Percentiles rank a stretch among this genome's conserved stretches.
phyloP scores from a whole-genome alignment of 2,888 invertebrate genomes.

The Unio delphinus region DNA sequence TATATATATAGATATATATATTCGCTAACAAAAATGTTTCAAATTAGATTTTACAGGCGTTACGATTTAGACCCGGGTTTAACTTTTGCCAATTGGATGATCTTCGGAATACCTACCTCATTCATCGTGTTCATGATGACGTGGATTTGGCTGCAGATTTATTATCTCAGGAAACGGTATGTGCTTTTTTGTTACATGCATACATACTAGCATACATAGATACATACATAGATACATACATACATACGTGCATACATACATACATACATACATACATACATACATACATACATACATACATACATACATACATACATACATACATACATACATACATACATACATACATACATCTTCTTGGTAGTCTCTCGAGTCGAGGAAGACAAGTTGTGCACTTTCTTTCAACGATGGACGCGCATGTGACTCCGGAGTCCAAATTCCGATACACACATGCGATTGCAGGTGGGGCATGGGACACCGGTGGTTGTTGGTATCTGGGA shows the following conservation, averaged over 20 bases:
- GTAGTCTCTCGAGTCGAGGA: too few relatives aligned
- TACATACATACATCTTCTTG: not conserved
- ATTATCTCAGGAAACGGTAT: constrained; percentile 30
- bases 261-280: not conserved
- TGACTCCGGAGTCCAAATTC: too few relatives aligned
- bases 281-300: too few relatives aligned
- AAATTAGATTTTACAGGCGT: constrained; percentile 19
- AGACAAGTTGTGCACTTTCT: too few relatives aligned
- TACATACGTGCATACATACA: not conserved
- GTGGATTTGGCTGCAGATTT: constrained; percentile 64
- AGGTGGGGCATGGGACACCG: too few relatives aligned
- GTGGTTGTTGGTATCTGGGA: too few relatives aligned
- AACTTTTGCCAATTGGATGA: constrained; percentile 62
- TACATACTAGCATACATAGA: not conserved
- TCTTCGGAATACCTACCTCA: constrained; percentile 60
- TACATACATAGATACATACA: not conserved
- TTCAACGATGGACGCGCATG: too few relatives aligned
- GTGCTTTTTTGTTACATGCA: constrained; percentile 1
- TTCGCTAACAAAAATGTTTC: not conserved
- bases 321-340: too few relatives aligned
- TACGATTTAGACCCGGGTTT: constrained; percentile 42
- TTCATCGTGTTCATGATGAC: constrained; percentile 56
- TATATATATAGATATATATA: not conserved
- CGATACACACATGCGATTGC: too few relatives aligned
- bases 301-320: too few relatives aligned